Evolutionary conservation across 2,113 vertebrate species (phyloP).

Genomic region (Sceloporus tristichus): DNA sequence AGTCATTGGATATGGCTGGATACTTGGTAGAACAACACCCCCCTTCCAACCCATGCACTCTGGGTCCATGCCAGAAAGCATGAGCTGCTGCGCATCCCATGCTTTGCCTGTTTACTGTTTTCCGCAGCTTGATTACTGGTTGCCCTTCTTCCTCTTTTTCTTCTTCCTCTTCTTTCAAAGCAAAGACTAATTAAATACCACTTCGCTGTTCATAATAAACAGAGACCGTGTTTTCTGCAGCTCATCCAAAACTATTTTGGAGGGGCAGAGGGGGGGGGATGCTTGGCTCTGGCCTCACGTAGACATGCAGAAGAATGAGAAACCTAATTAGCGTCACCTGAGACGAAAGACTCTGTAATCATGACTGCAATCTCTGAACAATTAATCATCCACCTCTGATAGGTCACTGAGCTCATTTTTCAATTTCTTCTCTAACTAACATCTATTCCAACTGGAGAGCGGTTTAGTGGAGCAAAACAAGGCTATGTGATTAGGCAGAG

Average conservation of each 20-base stretch:
- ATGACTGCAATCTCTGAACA: slow-evolving; percentile 37
- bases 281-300: neutral
- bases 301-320: neutral
- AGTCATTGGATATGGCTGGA: slow-evolving; percentile 13
- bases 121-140: accelerated
- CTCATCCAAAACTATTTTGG: neutral
- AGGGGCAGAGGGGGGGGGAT: neutral
- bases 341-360: slow-evolving; percentile 45
- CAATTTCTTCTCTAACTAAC: slow-evolving; percentile 4
- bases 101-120: neutral
- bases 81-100: neutral
- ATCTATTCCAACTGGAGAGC: slow-evolving; percentile 18
- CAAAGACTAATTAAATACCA: neutral
- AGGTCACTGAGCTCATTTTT: slow-evolving; percentile 29
- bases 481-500: neutral
- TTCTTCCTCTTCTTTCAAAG: neutral
- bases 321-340: slow-evolving; percentile 42
- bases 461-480: neutral
- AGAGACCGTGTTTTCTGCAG: neutral
- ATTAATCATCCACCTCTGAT: slow-evolving; percentile 58
- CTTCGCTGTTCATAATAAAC: neutral
- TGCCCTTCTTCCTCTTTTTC: neutral
- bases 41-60: neutral
- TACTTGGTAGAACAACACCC: neutral
- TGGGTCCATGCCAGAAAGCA: neutral